Base-by-base conservation (phyloP, 2,888 invertebrate species). In the Cephus sareptanus region DNA sequence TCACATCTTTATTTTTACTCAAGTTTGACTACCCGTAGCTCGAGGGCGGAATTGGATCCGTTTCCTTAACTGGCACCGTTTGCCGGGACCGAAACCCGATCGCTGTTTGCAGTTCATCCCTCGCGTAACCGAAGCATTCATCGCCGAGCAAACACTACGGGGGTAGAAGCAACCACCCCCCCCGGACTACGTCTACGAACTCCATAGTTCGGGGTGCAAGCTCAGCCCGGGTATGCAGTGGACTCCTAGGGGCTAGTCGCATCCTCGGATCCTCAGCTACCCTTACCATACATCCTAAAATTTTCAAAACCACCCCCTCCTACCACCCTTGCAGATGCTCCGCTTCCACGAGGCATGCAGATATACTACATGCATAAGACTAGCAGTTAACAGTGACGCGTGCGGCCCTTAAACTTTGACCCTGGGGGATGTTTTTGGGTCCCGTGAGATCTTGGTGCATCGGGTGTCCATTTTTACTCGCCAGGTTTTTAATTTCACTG, bases 21-120 rank as follows among this genome's bases (percentile, higher is more conserved):
- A 56, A 23, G 56, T 56, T 56, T 56, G 56, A 56, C 56, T 56
- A 56, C 56, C 56, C 56, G 23, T 56, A 9, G 56, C 23, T 56
- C 56, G 23, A 23, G 56, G 56, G 56, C 56, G 56, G 56, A 56
- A 56, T 56, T 23, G 56, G 56, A 56, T 56, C 56, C 56, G 56
- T 56, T 56, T 56, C 56, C 56, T 56, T 56, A 56, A 56, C 56
- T 56, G 56, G 33, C 34, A 73, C 71, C 71, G 71, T 34, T 34
- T 34, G 71, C 76, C 75, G 30, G 76, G 35, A 69, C 56, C 69
- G 91, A 89, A 90, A 90, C 89, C 87, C 88, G 89, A 90, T 90
- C 88, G 86, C 81, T 90, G 89, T 90, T 90, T 90, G 88, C 87
- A 89, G 87, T 88, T 84, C 87, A 85, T 83, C 88, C 89, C 87